Base-by-base conservation (phyloP, 2,888 invertebrate genomes). In the Macropis europaea region DNA sequence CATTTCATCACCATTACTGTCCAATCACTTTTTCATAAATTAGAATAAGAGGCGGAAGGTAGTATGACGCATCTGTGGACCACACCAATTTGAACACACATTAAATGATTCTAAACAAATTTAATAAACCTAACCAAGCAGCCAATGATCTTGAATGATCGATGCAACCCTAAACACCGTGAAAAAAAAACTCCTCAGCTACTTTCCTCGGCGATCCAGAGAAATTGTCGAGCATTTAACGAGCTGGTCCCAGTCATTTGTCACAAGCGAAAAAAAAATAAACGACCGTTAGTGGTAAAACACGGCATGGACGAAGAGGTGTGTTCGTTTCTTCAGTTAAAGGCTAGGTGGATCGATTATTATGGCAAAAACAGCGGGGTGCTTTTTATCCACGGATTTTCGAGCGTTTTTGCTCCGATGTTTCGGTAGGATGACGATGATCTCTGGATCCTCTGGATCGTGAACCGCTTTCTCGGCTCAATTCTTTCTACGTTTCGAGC, bases 351-450 rank as follows among this genome's bases (percentile, higher is more conserved):
- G 15, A 28, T 50, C 36, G 43, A 19, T 68, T 54, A 47, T 62
- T 57, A 34, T 59, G 42, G 15, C 34, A 45, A 78, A 66, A 64
- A 62, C 15, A 50, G 9, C 26, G 38, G 5, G 13, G 43, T 42
- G 47, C 68, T 71, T 75, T 77, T 73, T 56, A 17, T 19, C 38
- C 32, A 7, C 15, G 6, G 63, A 62, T 68, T 76, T 77, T 82
- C 63, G 64, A 67, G 54, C 15, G 40, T 77, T 71, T 73, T 69
- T 68, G 61, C 50, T 5, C 24, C 56, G 68, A 66, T 77, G 82
- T 85, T 83, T 85, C 84, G 79, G 83, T 84, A 82, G 79, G 79
- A 78, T 76, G 80, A 77, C 79, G 76, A 77, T 79, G 43, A 52
- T 17, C 56, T 59, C 73, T 60, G 48, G 56, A 70, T 60, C 64